phyloP scores from a whole-genome alignment of 2,888 invertebrate species.

The Zhuqinia jingwanae region DNA sequence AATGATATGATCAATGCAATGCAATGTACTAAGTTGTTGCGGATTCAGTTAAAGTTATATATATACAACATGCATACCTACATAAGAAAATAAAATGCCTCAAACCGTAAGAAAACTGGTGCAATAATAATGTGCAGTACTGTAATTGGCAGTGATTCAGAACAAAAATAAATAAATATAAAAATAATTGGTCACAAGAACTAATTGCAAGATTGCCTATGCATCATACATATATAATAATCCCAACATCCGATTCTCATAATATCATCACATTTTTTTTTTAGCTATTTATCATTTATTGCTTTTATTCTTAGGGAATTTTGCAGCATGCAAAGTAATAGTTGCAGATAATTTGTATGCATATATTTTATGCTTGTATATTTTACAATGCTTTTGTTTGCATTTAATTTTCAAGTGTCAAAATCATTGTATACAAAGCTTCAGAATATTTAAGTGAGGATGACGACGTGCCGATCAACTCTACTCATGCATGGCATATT shows the following conservation, averaged over 20 bases:
- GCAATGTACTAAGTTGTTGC: background rate
- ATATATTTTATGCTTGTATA: too few species aligned
- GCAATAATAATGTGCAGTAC: conserved; percentile 34
- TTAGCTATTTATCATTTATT: too few species aligned
- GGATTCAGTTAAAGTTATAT: background rate
- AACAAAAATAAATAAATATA: conserved; percentile 58
- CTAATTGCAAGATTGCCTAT: conserved; percentile 11
- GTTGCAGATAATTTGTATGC: too few species aligned
- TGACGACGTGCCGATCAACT: too few species aligned
- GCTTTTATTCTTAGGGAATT: too few species aligned
- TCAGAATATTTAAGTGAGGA: too few species aligned
- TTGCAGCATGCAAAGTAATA: too few species aligned
- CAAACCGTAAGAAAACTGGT: conserved; percentile 60
- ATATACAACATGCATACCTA: background rate
- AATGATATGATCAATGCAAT: background rate
- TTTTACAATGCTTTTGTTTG: too few species aligned
- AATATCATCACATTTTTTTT: background rate
- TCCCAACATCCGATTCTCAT: conserved; percentile 10
- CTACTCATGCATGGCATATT: too few species aligned
- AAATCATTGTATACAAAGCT: too few species aligned
- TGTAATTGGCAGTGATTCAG: conserved; percentile 68
- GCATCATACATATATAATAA: background rate
- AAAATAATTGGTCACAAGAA: conserved; percentile 63
- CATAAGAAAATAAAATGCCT: background rate
- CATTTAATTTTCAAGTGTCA: too few species aligned